Evolutionary conservation across 2,888 invertebrate genomes (phyloP), one percentile per base, ranked within the genome.

Genomic region (Rosalia funebris): DNA sequence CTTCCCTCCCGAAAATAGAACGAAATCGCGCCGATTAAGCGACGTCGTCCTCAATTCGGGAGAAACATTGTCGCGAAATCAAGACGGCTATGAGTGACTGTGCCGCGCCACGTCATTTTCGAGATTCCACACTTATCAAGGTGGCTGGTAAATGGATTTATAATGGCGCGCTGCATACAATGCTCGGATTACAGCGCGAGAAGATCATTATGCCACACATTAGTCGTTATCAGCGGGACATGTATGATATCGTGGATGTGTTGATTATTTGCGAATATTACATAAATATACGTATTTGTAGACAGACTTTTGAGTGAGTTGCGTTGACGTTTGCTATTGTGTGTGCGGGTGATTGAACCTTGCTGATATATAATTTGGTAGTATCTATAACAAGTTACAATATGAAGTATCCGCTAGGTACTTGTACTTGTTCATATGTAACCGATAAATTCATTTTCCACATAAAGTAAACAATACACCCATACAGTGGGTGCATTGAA

Each of bases 121-220:
- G 57, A 57, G 60, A 54, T 39, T 53, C 47, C 45, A 46, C 60
- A 57, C 56, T 60, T 41, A 63, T 54, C 59, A 63, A 57, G 37
- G 53, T 14, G 47, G 57, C 39, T 42, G 57, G 42, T 57, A 60
- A 63, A 60, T 63, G 63, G 63, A 57, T 63, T 63, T 63, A 63
- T 63, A 63, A 63, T 63, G 63, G 54, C 59, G 47, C 19, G 19
- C 48, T 37, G 20, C 20, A 39, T 41, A 39, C 16, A 39, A n/a
- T 15, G 10, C 19, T 9, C 19, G 39, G 50, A 50, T 50, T 50
- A 48, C 11, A 12, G 19, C 37, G n/a, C n/a, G 17, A 12, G 9
- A 12, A 25, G 16, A 48, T 48, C 48, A 34, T 50, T 39, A 39
- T 50, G 14, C 25, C 39, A 17, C 37, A 25, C 50, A 50, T 50